A percentile compares a stretch with the other conserved stretches of the same genome.
Conservation (phyloP, 2,888 invertebrate genomes). For the Pecten maximus region DNA sequence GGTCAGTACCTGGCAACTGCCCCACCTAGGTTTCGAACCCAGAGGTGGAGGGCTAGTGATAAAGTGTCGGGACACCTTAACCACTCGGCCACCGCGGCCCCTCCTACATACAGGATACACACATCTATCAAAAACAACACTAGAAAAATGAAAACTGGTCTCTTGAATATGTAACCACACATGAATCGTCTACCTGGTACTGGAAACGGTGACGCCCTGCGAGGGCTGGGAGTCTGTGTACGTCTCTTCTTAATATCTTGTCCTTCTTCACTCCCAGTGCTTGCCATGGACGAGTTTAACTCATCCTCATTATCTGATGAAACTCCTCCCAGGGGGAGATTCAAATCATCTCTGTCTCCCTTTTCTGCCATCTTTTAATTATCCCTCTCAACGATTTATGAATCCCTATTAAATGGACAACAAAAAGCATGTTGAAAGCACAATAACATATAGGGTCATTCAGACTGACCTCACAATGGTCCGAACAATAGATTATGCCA, state of each 20-base stretch:
- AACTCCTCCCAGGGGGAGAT: constrained; percentile 52
- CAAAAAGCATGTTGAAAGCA: not conserved
- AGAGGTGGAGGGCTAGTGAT: no score
- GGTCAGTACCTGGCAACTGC: no score
- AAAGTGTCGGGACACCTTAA: no score
- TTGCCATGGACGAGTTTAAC: constrained; percentile 46
- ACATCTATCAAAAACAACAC: no score
- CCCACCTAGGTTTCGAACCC: no score
- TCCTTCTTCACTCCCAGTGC: constrained; percentile 60
- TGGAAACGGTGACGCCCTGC: constrained; percentile 60
- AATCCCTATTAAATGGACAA: not conserved
- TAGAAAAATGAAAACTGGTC: not conserved
- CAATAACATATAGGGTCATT: no score
- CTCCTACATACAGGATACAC: no score
- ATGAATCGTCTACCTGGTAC: constrained; percentile 55
- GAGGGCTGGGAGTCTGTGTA: constrained; percentile 66
- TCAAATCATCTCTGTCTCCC: constrained; percentile 52
- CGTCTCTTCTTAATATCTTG: constrained; percentile 62
- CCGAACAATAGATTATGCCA: no score
- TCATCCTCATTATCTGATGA: constrained; percentile 49
- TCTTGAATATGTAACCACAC: no score
- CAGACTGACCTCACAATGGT: no score
- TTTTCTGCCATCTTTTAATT: constrained; percentile 59
- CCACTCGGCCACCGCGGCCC: no score
- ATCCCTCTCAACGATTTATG: not conserved